Evolutionary conservation across 2,113 vertebrate genomes (phyloP).

Genomic region (Eleginops maclovinus): DNA sequence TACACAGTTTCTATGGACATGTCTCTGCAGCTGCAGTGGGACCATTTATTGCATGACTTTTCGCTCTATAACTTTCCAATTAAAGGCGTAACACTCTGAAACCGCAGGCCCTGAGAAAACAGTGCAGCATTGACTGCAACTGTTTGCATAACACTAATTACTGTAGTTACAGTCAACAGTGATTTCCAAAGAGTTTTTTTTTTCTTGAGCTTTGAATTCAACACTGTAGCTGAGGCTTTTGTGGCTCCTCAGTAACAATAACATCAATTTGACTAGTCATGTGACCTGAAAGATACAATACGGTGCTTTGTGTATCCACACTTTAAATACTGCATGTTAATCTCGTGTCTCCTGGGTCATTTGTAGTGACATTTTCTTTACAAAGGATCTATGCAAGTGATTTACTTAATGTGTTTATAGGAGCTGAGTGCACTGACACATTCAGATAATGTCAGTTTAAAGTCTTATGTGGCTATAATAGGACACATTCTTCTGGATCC

Average conservation of each 20-base stretch:
- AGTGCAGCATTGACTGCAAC: conserved; percentile 50
- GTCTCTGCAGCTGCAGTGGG: conserved; percentile 34
- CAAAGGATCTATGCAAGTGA: background rate
- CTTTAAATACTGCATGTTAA: background rate
- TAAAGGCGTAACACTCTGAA: conserved; percentile 46
- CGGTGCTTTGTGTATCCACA: background rate
- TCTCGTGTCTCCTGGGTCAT: background rate
- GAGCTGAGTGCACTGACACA: background rate
- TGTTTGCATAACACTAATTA: conserved; percentile 69
- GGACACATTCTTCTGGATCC: background rate
- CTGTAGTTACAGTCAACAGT: conserved; percentile 63
- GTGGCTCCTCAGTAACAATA: conserved; percentile 45
- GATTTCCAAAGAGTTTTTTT: conserved; percentile 41
- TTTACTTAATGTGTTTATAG: background rate
- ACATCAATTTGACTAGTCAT: conserved; percentile 46
- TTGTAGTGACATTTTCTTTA: background rate
- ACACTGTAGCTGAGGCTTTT: conserved; percentile 39
- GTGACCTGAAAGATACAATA: conserved; percentile 14
- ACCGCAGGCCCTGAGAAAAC: conserved; percentile 54
- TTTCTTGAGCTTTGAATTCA: conserved; percentile 34
- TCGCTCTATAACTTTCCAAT: conserved; percentile 42
- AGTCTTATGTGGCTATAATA: background rate
- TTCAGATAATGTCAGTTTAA: background rate
- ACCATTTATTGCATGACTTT: conserved; percentile 10
- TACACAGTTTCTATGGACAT: background rate